Conservation (phyloP, 1,140 invertebrate genomes). For the Conus betulinus region DNA sequence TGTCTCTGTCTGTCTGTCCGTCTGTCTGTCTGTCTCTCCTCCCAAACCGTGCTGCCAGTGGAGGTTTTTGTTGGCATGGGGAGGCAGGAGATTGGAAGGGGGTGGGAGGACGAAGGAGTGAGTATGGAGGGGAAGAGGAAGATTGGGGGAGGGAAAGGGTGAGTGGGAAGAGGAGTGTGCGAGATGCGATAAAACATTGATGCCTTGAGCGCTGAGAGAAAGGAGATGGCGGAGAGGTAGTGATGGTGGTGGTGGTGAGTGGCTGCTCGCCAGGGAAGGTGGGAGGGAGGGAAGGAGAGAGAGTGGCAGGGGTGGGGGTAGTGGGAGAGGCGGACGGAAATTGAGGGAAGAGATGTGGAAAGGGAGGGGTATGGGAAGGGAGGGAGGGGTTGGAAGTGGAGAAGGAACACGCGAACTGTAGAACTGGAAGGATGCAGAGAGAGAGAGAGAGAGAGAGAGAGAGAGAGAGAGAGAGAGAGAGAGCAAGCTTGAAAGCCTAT, state of each 20-base stretch:
- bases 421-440: not conserved
- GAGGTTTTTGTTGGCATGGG: slow-evolving; percentile 6
- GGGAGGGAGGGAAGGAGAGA: not conserved
- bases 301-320: not conserved
- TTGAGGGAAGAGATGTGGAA: not conserved
- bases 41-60: not conserved
- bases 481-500: slow-evolving; percentile 22
- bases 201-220: not conserved
- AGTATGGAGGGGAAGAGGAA: not conserved
- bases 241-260: no score
- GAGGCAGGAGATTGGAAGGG: not conserved
- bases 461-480: slow-evolving; percentile 3
- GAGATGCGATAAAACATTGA: slow-evolving; percentile 32
- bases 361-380: not conserved
- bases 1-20: slow-evolving; percentile 27
- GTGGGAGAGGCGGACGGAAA: not conserved
- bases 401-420: not conserved
- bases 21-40: slow-evolving; percentile 6
- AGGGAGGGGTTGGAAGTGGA: slow-evolving; percentile 3
- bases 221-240: no score
- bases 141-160: not conserved
- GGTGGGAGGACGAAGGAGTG: not conserved
- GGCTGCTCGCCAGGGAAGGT: not conserved
- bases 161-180: not conserved
- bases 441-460: slow-evolving; percentile 20